Evolutionary conservation across 2,888 invertebrate species (phyloP).

Genomic region (Merodon equestris): DNA sequence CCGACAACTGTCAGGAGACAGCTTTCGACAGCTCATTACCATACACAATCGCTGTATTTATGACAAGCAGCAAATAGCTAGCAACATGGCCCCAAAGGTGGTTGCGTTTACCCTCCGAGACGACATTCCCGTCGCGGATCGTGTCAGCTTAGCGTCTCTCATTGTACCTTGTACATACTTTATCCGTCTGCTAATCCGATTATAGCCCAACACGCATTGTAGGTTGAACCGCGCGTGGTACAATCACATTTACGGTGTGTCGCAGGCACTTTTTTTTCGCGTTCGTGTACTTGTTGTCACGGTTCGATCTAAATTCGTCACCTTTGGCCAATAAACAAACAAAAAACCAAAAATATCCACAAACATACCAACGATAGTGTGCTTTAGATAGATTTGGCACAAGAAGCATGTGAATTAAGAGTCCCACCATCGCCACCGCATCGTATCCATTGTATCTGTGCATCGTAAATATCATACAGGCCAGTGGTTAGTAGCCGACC

Average conservation of each 20-base stretch:
- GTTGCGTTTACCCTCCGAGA: slow-evolving; percentile 27
- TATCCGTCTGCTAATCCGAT: slow-evolving; percentile 47
- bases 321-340: slow-evolving; percentile 16
- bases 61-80: not conserved
- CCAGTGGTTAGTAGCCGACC: slow-evolving; percentile 47
- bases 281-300: slow-evolving; percentile 57
- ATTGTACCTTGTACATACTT: too few species aligned
- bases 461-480: slow-evolving; percentile 46
- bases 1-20: too few species aligned
- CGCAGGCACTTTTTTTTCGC: slow-evolving; percentile 29
- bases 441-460: slow-evolving; percentile 22
- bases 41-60: too few species aligned
- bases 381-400: slow-evolving; percentile 4
- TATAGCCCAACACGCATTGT: slow-evolving; percentile 40
- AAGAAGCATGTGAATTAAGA: slow-evolving; percentile 17
- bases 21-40: too few species aligned
- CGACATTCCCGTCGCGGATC: slow-evolving; percentile 40
- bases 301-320: slow-evolving; percentile 44
- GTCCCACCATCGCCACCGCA: slow-evolving; percentile 21
- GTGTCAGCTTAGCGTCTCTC: slow-evolving; percentile 46
- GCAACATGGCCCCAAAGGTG: slow-evolving; percentile 38
- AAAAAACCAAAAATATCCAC: not conserved
- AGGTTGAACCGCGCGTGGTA: not conserved
- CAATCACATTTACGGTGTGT: not conserved
- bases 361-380: not conserved